Evolutionary conservation across 2,888 invertebrate genomes (phyloP), one percentile per base, ranked within the genome.

Genomic region (Toxonevra muliebris): DNA sequence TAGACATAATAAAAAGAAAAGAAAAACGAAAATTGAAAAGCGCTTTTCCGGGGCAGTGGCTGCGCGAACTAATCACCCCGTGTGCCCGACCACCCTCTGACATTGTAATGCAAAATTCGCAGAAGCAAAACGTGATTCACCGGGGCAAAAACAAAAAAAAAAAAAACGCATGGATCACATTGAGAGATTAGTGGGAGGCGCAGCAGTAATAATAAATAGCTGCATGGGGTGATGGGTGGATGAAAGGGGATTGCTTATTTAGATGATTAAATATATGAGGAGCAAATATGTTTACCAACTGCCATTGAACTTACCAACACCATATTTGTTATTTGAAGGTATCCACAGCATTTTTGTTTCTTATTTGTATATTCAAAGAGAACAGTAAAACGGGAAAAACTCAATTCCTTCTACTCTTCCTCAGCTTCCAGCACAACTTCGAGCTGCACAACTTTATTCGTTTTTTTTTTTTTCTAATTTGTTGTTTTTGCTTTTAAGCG

Each of bases 321-420:
- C 85, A 79, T 84, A 85, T 80, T 85, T 85, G 75, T 84, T 84
- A 74, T 84, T 85, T 63, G 84, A 83, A 73, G 85, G 80, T 82
- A 84, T 84, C 85, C 85, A 85, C 85, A 85, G 84, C 76, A 78
- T 79, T 61, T 59, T 65, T 65, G 20, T 68, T 20, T 65, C 43
- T 66, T 68, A 52, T 65, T 70, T 52, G 42, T 69, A 20, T 52
- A 59, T 50, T 61, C 41, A 61, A 30, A 30, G 30, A 30, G 30
- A 2, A 30, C 3, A 2, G 30, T 30, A 30, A 30, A 30, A 7
- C 7, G 7, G 2, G 7, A 7, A 2, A 30, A 30, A 2, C 7
- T 30, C 3, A 30, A 30, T 7, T 30, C 30, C 30, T 30, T 30
- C 30, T 30, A 2, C 7, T 4, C 30, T 30, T 30, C 30, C 30